These are phyloP conservation scores for Rhyacophila evoluta DNA, from an alignment of 2,888 invertebrate species.

Conservation along the genomic window DNA sequence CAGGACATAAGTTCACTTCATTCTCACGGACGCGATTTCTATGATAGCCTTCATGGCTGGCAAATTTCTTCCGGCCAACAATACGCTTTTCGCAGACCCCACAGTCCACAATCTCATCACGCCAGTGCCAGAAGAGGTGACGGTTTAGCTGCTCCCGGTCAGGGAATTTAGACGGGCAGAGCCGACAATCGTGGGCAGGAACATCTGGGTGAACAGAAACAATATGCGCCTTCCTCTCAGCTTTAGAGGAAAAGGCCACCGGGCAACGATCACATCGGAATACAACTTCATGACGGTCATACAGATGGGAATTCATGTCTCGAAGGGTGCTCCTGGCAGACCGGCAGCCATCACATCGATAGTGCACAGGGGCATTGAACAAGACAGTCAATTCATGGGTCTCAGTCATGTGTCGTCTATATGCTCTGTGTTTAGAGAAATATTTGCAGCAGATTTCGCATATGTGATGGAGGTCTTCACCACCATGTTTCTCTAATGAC, in stretches of 20 bases:
- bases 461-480: not conserved
- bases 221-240: conserved; percentile 32
- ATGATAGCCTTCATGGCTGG: conserved; percentile 40
- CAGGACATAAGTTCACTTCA: conserved; percentile 31
- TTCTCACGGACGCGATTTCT: conserved; percentile 7
- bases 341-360: conserved; percentile 38
- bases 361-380: conserved; percentile 16
- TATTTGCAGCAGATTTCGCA: conserved; percentile 36
- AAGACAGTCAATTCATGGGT: conserved; percentile 30
- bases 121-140: conserved; percentile 43
- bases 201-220: conserved; percentile 31
- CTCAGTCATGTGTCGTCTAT: conserved; percentile 33
- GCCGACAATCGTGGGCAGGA: conserved; percentile 34
- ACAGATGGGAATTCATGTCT: conserved; percentile 40
- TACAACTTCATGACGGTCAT: conserved; percentile 30
- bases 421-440: conserved; percentile 33
- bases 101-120: conserved; percentile 39
- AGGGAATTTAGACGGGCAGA: conserved; percentile 32
- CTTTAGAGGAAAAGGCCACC: conserved; percentile 21
- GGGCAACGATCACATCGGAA: conserved; percentile 35
- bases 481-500: not conserved
- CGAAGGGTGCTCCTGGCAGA: conserved; percentile 28
- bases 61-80: conserved; percentile 41
- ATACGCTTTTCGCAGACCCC: conserved; percentile 38
- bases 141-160: conserved; percentile 29